Percentiles rank a stretch among this genome's conserved stretches.
Conservation (phyloP, 1,140 invertebrate species). For the Pinna nobilis region DNA sequence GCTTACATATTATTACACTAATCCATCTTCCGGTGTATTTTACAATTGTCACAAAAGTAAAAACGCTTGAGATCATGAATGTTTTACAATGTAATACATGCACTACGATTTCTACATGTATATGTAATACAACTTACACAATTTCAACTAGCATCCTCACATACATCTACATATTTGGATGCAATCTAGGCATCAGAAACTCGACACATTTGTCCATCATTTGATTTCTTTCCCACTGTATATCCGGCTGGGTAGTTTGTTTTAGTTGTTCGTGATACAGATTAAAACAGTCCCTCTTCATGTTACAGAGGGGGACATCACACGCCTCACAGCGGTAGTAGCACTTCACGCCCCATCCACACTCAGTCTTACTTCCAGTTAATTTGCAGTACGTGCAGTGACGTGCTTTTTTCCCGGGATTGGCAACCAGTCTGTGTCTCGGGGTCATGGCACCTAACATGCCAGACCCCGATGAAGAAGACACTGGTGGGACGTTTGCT, state of each 20-base stretch:
- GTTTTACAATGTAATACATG: no score
- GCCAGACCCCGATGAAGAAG: not conserved
- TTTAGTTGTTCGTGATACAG: slow-evolving; percentile 23
- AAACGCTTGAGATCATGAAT: no score
- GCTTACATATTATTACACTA: no score
- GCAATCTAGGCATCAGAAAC: no score
- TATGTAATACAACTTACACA: no score
- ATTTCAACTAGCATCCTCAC: no score
- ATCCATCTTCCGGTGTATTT: no score
- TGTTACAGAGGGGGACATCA: slow-evolving; percentile 35
- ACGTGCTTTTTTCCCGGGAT: slow-evolving; percentile 26
- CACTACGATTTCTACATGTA: no score
- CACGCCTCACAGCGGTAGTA: slow-evolving; percentile 35
- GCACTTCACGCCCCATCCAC: slow-evolving; percentile 36
- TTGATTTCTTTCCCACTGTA: not conserved
- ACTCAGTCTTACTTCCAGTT: slow-evolving; percentile 18
- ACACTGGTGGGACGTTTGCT: not conserved
- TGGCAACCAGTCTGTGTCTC: slow-evolving; percentile 26
- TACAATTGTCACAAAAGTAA: no score
- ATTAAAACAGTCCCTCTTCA: slow-evolving; percentile 32
- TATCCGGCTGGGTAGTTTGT: no score
- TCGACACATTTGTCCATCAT: not conserved
- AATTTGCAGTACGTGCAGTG: slow-evolving; percentile 33
- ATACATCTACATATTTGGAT: no score
- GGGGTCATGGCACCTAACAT: not conserved